These are phyloP conservation scores for Campylomormyrus tamandua DNA, from an alignment of 2,113 vertebrate species.

Conservation along the genomic window DNA sequence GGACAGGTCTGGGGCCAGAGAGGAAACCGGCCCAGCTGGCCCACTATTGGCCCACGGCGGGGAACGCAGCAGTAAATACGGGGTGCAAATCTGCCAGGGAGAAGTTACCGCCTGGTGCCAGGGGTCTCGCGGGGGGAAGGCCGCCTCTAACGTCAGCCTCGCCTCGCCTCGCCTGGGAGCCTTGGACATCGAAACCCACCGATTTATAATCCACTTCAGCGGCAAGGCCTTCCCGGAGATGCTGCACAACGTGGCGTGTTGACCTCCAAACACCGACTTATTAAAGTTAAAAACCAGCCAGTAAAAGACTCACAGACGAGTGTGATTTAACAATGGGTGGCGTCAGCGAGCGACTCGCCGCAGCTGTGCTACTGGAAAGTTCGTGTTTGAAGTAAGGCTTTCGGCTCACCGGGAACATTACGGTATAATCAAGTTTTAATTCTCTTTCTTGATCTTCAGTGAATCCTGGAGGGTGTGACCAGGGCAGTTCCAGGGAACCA, in stretches of 20 bases:
- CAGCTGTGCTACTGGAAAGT: neutral
- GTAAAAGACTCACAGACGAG: neutral
- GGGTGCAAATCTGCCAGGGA: conserved; percentile 47
- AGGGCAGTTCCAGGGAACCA: too few relatives aligned
- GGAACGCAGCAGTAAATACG: conserved; percentile 50
- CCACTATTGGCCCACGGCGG: conserved; percentile 48
- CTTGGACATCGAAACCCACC: neutral
- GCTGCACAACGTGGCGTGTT: neutral
- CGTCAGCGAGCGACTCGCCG: too few relatives aligned
- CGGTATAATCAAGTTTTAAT: neutral
- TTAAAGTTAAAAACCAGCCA: neutral
- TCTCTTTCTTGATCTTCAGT: neutral
- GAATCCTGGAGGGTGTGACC: too few relatives aligned
- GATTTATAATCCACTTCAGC: neutral
- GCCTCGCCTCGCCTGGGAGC: neutral
- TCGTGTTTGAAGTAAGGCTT: neutral
- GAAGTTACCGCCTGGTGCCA: conserved; percentile 30
- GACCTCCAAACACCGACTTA: neutral
- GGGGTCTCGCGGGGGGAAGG: conserved; percentile 23
- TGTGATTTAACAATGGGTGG: neutral
- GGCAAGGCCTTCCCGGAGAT: neutral
- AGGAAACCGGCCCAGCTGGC: conserved; percentile 56
- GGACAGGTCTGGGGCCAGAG: conserved; percentile 62
- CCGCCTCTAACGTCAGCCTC: neutral
- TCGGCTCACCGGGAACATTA: neutral